Evolutionary conservation across 2,888 invertebrate species (phyloP), one percentile per base, ranked within the genome.

Genomic region (Caenorhabditis zanzibari): DNA sequence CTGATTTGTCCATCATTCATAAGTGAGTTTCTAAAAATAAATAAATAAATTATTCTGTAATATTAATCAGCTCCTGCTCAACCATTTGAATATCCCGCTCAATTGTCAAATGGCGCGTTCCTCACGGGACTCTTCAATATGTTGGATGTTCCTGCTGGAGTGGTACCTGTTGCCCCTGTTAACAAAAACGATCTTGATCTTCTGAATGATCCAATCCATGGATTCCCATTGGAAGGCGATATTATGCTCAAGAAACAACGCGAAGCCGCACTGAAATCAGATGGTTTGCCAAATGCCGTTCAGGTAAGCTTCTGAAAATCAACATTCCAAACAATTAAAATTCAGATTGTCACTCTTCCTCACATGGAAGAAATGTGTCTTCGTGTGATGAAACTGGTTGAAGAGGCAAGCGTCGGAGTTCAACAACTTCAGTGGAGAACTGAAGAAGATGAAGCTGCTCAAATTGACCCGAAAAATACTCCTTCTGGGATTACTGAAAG

Each of bases 61-160:
- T 35, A 35, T 19, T 2, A 22, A 32, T 63, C 73, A 86, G 90
- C 91, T 2, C 90, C 92, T 2, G 83, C 92, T 9, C 86, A 91
- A 28, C 85, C 85, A 2, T 90, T 91, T 71, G 52, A 87, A n/a
- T 90, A 85, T 56, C 90, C 90, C 0, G 81, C 86, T 5, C 68
- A 86, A 22, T 72, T 92, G 35, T 83, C 88, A 12, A 82, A 87
- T 3, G 92, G 88, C 7, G 89, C 86, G 4, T 88, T 90, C 41
- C 87, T 88, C 24, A 93, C 92, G 0, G 86, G 87, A 4, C 74
- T 92, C 22, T 93, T 88, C 88, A 93, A 93, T 76, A 81, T 92
- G 75, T 84, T 93, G 12, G 92, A 93, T 86, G 92, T 91, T 52
- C 93, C 93, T 0, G 90, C 91, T 26, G 93, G 93, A 6, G 89